Evolutionary conservation across 2,113 vertebrate genomes (phyloP).

Genomic region (Nerophis ophidion): DNA sequence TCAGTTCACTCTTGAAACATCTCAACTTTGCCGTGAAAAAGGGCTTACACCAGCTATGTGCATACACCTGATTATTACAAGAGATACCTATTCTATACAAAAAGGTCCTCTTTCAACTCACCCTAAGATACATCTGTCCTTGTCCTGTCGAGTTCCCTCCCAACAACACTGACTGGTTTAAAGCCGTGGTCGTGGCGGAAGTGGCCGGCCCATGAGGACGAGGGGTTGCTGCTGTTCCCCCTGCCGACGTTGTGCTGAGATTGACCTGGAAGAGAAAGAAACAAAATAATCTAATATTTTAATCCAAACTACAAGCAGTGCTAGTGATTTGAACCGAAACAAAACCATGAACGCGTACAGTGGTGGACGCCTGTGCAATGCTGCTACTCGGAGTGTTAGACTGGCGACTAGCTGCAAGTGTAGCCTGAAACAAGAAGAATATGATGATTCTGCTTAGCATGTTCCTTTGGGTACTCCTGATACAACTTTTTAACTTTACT

Average conservation of each 20-base stretch:
- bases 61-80: neutral
- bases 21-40: too few species aligned
- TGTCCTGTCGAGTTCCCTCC: slow-evolving; percentile 83
- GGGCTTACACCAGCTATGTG: too few species aligned
- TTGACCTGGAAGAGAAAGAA: slow-evolving; percentile 57
- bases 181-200: slow-evolving; percentile 74
- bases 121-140: slow-evolving; percentile 95
- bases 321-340: neutral
- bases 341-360: slow-evolving; percentile 75
- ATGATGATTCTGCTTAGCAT: neutral
- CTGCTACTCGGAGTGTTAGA: slow-evolving; percentile 85
- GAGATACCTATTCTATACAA: neutral
- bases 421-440: slow-evolving; percentile 72
- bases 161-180: slow-evolving; percentile 92
- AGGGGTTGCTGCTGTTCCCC: slow-evolving; percentile 63
- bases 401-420: slow-evolving; percentile 92
- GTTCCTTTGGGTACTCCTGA: too few species aligned
- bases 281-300: neutral
- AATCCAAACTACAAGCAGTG: neutral
- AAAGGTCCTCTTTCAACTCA: slow-evolving; percentile 48
- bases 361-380: slow-evolving; percentile 78
- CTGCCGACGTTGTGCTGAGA: slow-evolving; percentile 66
- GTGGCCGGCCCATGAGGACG: slow-evolving; percentile 76
- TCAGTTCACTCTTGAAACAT: too few species aligned
- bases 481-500: too few species aligned